Conservation (phyloP, 2,113 vertebrate genomes). For the Falcunculus frontatus region DNA sequence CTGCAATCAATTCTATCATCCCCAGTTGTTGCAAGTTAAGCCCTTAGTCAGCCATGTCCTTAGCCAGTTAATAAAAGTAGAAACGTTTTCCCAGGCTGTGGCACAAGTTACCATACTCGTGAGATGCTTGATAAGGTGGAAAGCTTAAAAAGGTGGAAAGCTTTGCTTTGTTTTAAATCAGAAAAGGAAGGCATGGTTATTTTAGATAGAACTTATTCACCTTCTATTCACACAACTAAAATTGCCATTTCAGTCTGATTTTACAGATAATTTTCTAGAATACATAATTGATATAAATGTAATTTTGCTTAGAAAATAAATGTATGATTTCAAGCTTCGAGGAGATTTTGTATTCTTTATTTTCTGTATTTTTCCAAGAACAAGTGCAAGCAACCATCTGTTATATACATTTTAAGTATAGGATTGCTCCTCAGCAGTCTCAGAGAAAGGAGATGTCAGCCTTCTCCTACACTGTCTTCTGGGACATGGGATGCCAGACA, state of each 20-base stretch:
- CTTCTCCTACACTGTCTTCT: neutral
- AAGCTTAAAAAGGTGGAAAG: neutral
- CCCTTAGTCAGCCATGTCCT: neutral
- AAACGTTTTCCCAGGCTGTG: neutral
- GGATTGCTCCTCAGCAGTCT: neutral
- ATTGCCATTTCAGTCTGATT: neutral
- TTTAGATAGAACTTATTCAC: neutral
- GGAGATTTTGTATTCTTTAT: neutral
- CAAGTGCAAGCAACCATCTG: neutral
- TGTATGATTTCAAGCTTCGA: neutral
- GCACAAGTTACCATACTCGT: neutral
- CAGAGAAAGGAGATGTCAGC: neutral
- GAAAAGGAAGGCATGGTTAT: neutral
- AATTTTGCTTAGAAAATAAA: neutral
- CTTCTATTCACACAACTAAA: neutral
- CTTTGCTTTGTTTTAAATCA: neutral
- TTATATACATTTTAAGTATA: neutral
- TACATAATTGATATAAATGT: accelerated
- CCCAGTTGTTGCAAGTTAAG: neutral
- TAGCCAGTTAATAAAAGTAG: neutral
- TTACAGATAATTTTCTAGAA: neutral
- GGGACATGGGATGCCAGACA: neutral
- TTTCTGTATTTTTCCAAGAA: neutral
- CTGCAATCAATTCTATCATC: neutral
- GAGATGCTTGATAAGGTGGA: neutral